A percentile compares a stretch with the other conserved stretches of the same genome.
These are phyloP conservation scores for Ctenoplectra terminalis DNA, from an alignment of 1,140 invertebrate genomes.

Conservation along the genomic window DNA sequence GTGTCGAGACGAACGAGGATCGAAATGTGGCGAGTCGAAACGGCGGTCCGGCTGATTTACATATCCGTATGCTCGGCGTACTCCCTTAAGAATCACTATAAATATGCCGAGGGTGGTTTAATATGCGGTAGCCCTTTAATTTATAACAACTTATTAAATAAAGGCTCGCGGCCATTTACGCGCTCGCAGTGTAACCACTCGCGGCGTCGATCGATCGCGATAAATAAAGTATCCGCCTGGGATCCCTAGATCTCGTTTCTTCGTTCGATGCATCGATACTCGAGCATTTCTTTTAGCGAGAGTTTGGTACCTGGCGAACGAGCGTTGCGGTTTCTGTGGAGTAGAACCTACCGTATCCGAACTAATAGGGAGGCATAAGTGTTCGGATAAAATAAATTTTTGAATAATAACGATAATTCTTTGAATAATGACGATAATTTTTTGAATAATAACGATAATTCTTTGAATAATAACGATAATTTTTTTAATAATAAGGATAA, in stretches of 20 bases:
- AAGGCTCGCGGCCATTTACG: conserved; percentile 69
- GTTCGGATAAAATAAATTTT: too few species aligned
- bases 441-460: too few species aligned
- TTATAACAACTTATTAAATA: conserved; percentile 79
- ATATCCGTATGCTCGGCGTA: conserved; percentile 55
- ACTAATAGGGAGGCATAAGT: too few species aligned
- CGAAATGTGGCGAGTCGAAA: conserved; percentile 27
- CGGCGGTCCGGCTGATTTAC: conserved; percentile 61
- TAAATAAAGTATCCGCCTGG: conserved; percentile 63
- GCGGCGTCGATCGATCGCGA: conserved; percentile 58
- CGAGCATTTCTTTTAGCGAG: too few species aligned
- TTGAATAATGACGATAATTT: too few species aligned
- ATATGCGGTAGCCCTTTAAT: conserved; percentile 77
- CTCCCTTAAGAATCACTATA: conserved; percentile 71
- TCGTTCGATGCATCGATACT: neutral
- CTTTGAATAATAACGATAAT: too few species aligned
- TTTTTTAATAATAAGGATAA: too few species aligned
- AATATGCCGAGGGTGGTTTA: conserved; percentile 75
- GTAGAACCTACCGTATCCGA: too few species aligned
- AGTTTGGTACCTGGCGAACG: neutral
- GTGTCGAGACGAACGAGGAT: conserved; percentile 1
- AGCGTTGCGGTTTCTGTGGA: neutral
- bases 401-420: too few species aligned
- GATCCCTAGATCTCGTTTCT: conserved; percentile 41
- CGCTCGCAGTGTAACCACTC: conserved; percentile 44